These are phyloP conservation scores for Notothenia coriiceps DNA, from an alignment of 2,113 vertebrate species.

Conservation along the genomic window DNA sequence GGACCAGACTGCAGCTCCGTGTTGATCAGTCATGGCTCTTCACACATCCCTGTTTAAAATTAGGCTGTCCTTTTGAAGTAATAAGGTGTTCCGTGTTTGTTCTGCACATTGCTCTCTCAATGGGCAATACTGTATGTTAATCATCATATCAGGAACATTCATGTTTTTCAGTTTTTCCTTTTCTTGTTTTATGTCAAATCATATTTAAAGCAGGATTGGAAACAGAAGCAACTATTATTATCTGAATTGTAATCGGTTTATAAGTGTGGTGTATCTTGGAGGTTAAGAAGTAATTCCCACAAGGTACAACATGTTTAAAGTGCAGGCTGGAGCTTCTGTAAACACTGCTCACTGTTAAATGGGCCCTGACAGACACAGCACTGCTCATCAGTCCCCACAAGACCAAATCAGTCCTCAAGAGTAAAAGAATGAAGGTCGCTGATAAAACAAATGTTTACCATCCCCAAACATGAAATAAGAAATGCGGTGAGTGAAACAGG, in stretches of 20 bases:
- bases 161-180: neutral
- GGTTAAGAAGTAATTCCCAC: conserved; percentile 30
- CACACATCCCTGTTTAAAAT: conserved; percentile 23
- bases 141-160: conserved; percentile 19
- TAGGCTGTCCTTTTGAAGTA: conserved; percentile 15
- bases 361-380: conserved; percentile 55
- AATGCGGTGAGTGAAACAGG: conserved; percentile 19
- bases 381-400: conserved; percentile 36
- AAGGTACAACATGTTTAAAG: conserved; percentile 16
- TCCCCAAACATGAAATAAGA: conserved; percentile 17
- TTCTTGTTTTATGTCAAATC: neutral
- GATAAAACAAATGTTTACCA: conserved; percentile 45
- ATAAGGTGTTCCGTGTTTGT: conserved; percentile 13
- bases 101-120: neutral
- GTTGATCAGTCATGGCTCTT: conserved; percentile 11
- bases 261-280: conserved; percentile 4
- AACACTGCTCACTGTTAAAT: conserved; percentile 54
- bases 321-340: conserved; percentile 31
- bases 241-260: conserved; percentile 44
- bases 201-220: conserved; percentile 21
- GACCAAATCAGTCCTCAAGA: conserved; percentile 29
- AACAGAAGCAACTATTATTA: conserved; percentile 27
- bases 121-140: neutral
- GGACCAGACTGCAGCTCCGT: conserved; percentile 21
- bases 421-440: conserved; percentile 39